Conservation (phyloP, 1,140 invertebrate species). For the Pemphigus obesinymphae region DNA sequence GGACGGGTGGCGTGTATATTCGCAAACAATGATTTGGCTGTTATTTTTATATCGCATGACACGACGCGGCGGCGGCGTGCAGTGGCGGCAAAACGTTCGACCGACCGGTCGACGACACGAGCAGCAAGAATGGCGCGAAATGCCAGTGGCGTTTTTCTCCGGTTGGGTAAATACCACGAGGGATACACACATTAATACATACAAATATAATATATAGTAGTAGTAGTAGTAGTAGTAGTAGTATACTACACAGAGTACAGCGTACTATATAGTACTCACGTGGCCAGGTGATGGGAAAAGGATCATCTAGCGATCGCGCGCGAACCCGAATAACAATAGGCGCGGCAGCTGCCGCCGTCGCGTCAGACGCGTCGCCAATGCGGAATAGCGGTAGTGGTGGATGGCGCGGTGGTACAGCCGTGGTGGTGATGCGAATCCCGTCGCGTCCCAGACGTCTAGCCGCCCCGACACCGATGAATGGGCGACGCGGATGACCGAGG, state of each 20-base stretch:
- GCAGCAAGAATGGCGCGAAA: not conserved
- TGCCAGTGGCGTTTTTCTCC: not conserved
- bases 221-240: too few species aligned
- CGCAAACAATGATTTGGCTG: too few species aligned
- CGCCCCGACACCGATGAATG: not conserved
- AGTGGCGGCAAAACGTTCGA: too few species aligned
- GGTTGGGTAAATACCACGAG: constrained; percentile 18
- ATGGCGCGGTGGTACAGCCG: not conserved
- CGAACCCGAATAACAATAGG: constrained; percentile 11
- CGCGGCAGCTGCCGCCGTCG: not conserved
- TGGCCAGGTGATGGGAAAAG: constrained; percentile 24
- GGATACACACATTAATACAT: not conserved
- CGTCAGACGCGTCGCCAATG: not conserved
- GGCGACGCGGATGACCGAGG: not conserved
- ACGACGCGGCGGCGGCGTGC: too few species aligned
- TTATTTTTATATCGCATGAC: too few species aligned
- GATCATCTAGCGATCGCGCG: constrained; percentile 27
- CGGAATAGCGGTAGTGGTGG: not conserved
- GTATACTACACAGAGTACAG: not conserved
- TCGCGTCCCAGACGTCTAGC: constrained; percentile 33
- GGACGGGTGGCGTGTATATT: too few species aligned
- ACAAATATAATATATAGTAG: not conserved
- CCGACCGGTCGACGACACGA: not conserved
- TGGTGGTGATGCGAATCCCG: constrained; percentile 16
- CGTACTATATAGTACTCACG: not conserved